Percentiles rank a stretch among this genome's conserved stretches.
These are phyloP conservation scores for Andrena dorsata DNA, from an alignment of 2,888 invertebrate species.

Conservation along the genomic window DNA sequence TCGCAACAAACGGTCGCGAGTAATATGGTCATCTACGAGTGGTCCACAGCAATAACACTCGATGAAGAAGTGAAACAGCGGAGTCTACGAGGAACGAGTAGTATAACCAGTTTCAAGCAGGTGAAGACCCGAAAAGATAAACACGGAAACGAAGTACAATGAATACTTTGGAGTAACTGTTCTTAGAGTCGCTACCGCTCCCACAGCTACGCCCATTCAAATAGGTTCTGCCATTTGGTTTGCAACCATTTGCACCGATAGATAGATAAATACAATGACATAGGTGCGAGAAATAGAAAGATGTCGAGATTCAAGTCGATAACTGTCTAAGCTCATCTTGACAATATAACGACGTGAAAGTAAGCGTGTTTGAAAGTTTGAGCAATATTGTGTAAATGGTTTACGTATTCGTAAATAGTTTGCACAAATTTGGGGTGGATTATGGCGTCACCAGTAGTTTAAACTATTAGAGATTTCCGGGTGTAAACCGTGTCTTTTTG, in stretches of 20 bases:
- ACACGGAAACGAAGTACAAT: slow-evolving; percentile 63
- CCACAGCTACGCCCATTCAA: slow-evolving; percentile 44
- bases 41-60: slow-evolving; percentile 11
- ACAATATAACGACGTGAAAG: neutral
- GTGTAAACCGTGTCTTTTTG: neutral
- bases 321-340: neutral
- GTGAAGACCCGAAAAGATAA: slow-evolving; percentile 65
- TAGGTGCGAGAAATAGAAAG: neutral
- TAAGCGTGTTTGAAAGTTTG: neutral
- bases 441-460: neutral
- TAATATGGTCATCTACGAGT: slow-evolving; percentile 1
- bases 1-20: neutral
- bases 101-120: slow-evolving; percentile 59
- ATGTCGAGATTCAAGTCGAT: neutral
- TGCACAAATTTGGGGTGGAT: neutral
- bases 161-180: slow-evolving; percentile 61
- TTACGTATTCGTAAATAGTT: neutral
- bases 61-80: slow-evolving; percentile 28
- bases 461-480: slow-evolving; percentile 7
- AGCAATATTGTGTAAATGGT: neutral
- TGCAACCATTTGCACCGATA: slow-evolving; percentile 15
- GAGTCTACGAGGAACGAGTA: slow-evolving; percentile 40
- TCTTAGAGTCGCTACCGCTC: slow-evolving; percentile 43
- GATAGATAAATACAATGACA: slow-evolving; percentile 19
- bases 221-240: slow-evolving; percentile 34